phyloP scores from a whole-genome alignment of 2,888 invertebrate genomes.

The Tetranychus piercei region DNA sequence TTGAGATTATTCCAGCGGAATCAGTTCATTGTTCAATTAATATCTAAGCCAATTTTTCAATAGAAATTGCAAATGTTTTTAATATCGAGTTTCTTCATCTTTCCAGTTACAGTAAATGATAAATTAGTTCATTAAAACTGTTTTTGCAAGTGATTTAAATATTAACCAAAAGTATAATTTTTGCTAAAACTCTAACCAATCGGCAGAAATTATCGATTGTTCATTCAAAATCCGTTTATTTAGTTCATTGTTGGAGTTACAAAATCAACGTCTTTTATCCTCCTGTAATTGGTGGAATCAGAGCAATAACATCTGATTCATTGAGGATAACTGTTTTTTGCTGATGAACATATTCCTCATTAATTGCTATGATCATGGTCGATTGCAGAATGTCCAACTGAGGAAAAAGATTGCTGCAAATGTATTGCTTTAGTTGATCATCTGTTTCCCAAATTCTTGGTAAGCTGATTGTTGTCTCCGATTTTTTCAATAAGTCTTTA shows the following conservation, averaged over 20 bases:
- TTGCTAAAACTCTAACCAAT: too few species aligned
- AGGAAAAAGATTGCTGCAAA: neutral
- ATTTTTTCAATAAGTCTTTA: neutral
- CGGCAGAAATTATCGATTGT: neutral
- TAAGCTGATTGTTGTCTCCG: neutral
- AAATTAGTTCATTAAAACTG: too few species aligned
- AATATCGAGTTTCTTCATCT: too few species aligned
- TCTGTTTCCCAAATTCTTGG: neutral
- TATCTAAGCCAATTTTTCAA: too few species aligned
- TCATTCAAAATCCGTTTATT: neutral
- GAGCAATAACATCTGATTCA: neutral
- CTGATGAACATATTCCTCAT: constrained; percentile 8
- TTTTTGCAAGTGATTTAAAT: too few species aligned
- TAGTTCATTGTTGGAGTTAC: neutral
- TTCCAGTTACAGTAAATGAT: too few species aligned
- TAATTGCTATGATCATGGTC: neutral
- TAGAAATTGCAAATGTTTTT: too few species aligned
- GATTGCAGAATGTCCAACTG: neutral
- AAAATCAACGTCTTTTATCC: neutral
- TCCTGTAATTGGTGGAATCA: neutral
- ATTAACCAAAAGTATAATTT: too few species aligned
- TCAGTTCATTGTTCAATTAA: too few species aligned
- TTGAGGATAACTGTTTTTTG: constrained; percentile 3
- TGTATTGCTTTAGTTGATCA: neutral
- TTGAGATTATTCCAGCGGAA: too few species aligned